Base-by-base conservation (phyloP, 2,888 invertebrate genomes). In the Cyaniris semiargus region DNA sequence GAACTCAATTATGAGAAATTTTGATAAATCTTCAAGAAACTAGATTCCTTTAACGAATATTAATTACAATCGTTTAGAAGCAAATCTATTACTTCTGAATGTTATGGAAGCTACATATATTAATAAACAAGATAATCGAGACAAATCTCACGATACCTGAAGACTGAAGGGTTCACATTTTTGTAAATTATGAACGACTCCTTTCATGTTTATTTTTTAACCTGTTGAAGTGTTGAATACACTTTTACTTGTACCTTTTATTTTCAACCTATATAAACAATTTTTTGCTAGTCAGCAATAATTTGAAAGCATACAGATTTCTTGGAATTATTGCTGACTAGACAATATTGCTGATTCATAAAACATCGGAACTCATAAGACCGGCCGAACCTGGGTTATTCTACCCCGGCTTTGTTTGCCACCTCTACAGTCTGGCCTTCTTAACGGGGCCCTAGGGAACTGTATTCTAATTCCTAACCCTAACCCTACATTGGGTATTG, bases 401-500 rank as follows among this genome's bases (percentile, higher is more conserved):
- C 27, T 66, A 27, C 66, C 66, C 27, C 66, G 8, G 15, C 23
- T 66, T 31, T 31, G 66, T 66, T 66, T 4, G 27, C 66, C 27
- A 31, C 66, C 27, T 66, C 66, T 66, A 27, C 23, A 27, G 27
- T 66, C 66, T 66, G 66, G 66, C 66, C 27, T 27, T 31, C 66
- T 27, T 66, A 27, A 66, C 66, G 27, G 66, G 27, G 27, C 66
- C 66, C 27, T 66, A 18, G 66, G 66, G 66, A 66, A 31, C 27
- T 66, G 66, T 66, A 66, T 66, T 66, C 66, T 66, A 66, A 66
- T 66, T 66, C 66, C 27, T 66, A 66, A 66, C 66, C 66, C 66
- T 53, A 27, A 66, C 27, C 66, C 66, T 18, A 31, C 27, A 6
- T 31, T 5, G 27, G 27, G 23, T 66, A 15, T 18, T 5, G 18